Percentiles rank a stretch among this genome's conserved stretches.
These are phyloP conservation scores for Drosophila crucigera DNA, from an alignment of 2,888 invertebrate species.

Conservation along the genomic window DNA sequence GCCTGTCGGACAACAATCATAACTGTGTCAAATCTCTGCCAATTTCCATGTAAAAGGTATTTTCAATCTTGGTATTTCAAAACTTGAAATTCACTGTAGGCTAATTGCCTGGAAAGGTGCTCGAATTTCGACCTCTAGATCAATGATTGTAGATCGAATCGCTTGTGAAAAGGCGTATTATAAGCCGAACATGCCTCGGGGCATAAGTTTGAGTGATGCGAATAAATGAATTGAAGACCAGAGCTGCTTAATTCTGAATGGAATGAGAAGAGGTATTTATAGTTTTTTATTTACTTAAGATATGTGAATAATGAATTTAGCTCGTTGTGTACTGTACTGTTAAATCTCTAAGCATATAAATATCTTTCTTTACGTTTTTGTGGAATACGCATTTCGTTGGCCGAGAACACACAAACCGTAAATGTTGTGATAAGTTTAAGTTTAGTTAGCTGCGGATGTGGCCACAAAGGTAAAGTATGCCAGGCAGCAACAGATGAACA, in stretches of 20 bases:
- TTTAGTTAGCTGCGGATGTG: slow-evolving; percentile 43
- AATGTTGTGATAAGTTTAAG: slow-evolving; percentile 50
- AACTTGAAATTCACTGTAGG: background rate
- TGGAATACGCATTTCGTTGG: slow-evolving; percentile 14
- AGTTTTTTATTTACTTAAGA: background rate
- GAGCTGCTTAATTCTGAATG: background rate
- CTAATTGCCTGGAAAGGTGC: background rate
- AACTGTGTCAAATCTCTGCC: slow-evolving; percentile 5
- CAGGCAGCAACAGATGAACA: slow-evolving; percentile 35
- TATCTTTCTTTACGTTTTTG: background rate
- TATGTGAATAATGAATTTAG: background rate
- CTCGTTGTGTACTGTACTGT: background rate
- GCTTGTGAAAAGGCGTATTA: background rate
- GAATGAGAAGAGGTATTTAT: background rate
- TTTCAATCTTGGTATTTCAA: background rate
- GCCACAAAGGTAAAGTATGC: slow-evolving; percentile 29
- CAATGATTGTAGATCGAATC: slow-evolving; percentile 1
- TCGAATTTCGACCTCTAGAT: background rate
- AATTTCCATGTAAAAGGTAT: slow-evolving; percentile 3
- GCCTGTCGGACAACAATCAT: background rate
- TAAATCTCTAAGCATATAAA: background rate
- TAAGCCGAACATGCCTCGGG: background rate
- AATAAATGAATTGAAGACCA: background rate
- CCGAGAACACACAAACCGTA: slow-evolving; percentile 42
- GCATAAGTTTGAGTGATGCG: background rate